Evolutionary conservation across 2,888 invertebrate species (phyloP), one percentile per base, ranked within the genome.

Genomic region (Lasioglossum pauxillum): DNA sequence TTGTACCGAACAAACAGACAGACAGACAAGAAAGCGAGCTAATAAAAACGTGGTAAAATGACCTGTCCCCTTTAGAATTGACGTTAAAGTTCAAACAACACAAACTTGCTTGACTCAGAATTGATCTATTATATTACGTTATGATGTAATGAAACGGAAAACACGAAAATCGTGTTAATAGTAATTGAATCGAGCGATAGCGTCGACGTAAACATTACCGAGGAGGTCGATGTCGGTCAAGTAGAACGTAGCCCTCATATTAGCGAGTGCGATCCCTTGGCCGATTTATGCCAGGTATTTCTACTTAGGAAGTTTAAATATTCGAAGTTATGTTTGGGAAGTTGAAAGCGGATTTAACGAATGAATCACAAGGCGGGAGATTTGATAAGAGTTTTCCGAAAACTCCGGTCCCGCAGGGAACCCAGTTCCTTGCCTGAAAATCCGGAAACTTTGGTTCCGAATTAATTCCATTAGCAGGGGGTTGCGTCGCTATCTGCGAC

Each of bases 381-480:
- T 69, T 38, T 41, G 69, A 69, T 69, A 69, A 69, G 69, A 69
- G 41, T 69, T 41, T 35, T n/a, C 64, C 41, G 69, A 69, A 38
- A 69, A 69, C 69, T 67, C 35, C 14, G 35, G 46, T n/a, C 31
- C 2, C 31, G 10, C 53, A 23, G 53, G 53, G 14, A 35, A 19
- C 67, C 19, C 8, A 35, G 46, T 60, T 12, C 38, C 3, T 53
- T 41, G 38, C 14, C 23, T 41, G 69, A 53, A 76, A 73, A 82
- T 76, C 75, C 31, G 16, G 35, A 31, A 72, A 72, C 35, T 49
- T 27, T n/a, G 35, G 23, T 49, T 41, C 14, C 31, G 49, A 82
- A 75, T 83, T 76, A 83, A 83, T 75, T 83, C 73, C 83, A 73
- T 83, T 76, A 82, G 31, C 60, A 67, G 23, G 3, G 35, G 49